phyloP scores from a whole-genome alignment of 2,888 invertebrate species.

The Coelinius sp. region DNA sequence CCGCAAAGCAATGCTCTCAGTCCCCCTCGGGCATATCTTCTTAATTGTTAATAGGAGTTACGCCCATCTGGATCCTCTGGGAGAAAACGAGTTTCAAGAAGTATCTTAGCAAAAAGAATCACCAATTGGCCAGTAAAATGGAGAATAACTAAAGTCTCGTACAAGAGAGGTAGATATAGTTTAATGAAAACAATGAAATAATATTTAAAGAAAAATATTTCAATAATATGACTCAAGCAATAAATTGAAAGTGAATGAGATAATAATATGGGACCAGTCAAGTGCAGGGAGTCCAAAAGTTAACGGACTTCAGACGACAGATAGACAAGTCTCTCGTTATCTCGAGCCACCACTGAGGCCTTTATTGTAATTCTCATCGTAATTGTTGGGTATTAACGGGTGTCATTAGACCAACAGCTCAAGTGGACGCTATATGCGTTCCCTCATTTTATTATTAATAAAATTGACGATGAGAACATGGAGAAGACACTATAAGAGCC shows the following conservation, averaged over 20 bases:
- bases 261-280: neutral
- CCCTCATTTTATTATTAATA: constrained; percentile 33
- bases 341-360: constrained; percentile 4
- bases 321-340: constrained; percentile 18
- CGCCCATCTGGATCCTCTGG: constrained; percentile 45
- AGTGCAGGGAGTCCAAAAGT: constrained; percentile 3
- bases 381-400: constrained; percentile 43
- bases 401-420: constrained; percentile 34
- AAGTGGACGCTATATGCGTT: constrained; percentile 40
- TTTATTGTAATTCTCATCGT: constrained; percentile 41
- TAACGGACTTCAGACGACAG: constrained; percentile 18
- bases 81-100: constrained; percentile 49
- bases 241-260: neutral
- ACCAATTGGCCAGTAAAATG: neutral
- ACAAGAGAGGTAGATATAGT: constrained; percentile 26
- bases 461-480: constrained; percentile 15
- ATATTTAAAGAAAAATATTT: neutral
- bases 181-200: constrained; percentile 24
- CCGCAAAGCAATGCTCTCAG: constrained; percentile 3
- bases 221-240: neutral
- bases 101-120: constrained; percentile 37
- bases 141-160: neutral
- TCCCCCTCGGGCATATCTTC: constrained; percentile 46
- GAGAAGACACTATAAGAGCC: neutral
- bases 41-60: constrained; percentile 58